Evolutionary conservation across 2,888 invertebrate species (phyloP).

Genomic region (Eulithis testata): DNA sequence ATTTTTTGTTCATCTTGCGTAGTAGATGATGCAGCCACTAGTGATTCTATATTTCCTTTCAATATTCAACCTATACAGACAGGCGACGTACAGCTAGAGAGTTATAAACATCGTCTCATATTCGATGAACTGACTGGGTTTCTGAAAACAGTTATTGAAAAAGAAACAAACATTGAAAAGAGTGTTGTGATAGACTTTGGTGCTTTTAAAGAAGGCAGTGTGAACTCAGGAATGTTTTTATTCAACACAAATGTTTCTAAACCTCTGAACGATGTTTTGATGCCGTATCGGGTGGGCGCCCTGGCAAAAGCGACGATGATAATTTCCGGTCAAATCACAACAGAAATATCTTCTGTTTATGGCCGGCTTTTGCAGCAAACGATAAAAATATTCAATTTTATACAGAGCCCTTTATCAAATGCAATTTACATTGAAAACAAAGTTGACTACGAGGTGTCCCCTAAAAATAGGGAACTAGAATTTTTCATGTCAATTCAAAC

Average conservation of each 20-base stretch:
- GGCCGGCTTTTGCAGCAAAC: constrained; percentile 90
- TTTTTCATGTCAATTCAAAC: constrained; percentile 95
- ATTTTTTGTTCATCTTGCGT: constrained; percentile 65
- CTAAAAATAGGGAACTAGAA: constrained; percentile 94
- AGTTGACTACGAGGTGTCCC: constrained; percentile 92
- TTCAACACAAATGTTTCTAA: constrained; percentile 95
- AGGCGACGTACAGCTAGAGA: constrained; percentile 93
- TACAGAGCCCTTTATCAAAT: constrained; percentile 86
- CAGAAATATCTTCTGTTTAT: constrained; percentile 92
- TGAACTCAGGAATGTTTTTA: constrained; percentile 97
- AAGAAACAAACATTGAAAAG: constrained; percentile 64
- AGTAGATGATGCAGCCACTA: constrained; percentile 52
- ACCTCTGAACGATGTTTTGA: constrained; percentile 90
- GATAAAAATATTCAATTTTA: constrained; percentile 90
- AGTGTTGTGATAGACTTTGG: constrained; percentile 87
- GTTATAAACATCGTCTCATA: constrained; percentile 89
- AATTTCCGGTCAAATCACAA: constrained; percentile 91
- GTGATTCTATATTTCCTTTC: constrained; percentile 54
- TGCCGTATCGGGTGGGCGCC: constrained; percentile 87
- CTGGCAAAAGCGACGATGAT: constrained; percentile 87
- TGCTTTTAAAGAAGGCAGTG: constrained; percentile 93
- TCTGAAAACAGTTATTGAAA: constrained; percentile 89
- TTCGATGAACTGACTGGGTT: constrained; percentile 93
- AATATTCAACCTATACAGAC: constrained; percentile 87
- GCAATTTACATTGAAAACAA: constrained; percentile 92